phyloP scores from a whole-genome alignment of 23 tunicate genomes.

The Halocynthia roretzi region DNA sequence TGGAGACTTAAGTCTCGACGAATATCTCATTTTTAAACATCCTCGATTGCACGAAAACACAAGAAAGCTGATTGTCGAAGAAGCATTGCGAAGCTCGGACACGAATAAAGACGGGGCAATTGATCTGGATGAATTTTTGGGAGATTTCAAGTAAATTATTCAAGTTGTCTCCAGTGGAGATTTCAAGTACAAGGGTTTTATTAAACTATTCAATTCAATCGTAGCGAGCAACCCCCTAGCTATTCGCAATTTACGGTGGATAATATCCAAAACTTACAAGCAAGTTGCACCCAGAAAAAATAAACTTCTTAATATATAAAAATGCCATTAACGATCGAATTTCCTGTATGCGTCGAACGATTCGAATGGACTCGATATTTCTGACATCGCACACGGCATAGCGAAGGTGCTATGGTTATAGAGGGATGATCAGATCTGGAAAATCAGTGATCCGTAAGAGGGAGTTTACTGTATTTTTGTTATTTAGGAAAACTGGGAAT shows the following conservation, averaged over 20 bases:
- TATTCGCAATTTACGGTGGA: no score
- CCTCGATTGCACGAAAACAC: constrained; percentile 32
- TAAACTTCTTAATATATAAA: no score
- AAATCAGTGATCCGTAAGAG: neutral
- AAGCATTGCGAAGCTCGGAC: constrained; percentile 29
- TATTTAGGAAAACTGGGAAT: constrained; percentile 12
- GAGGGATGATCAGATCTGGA: neutral
- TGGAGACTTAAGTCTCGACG: constrained; percentile 23
- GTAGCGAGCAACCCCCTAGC: no score
- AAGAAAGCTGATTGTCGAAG: constrained; percentile 15
- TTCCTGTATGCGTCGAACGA: no score
- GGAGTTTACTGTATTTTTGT: neutral
- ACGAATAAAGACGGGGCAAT: constrained; percentile 33
- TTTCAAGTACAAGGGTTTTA: no score
- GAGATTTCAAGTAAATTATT: constrained; percentile 20
- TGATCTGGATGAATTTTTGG: constrained; percentile 18
- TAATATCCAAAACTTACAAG: no score
- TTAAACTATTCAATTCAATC: no score
- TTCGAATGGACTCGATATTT: no score
- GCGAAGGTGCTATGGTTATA: neutral
- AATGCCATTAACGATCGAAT: no score
- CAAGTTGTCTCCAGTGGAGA: no score
- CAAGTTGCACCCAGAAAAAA: no score
- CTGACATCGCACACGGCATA: neutral
- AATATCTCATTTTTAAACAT: constrained; percentile 55